A percentile compares a stretch with the other conserved stretches of the same genome.
Conservation (phyloP, 1,140 invertebrate species). For the Callitettix versicolor region DNA sequence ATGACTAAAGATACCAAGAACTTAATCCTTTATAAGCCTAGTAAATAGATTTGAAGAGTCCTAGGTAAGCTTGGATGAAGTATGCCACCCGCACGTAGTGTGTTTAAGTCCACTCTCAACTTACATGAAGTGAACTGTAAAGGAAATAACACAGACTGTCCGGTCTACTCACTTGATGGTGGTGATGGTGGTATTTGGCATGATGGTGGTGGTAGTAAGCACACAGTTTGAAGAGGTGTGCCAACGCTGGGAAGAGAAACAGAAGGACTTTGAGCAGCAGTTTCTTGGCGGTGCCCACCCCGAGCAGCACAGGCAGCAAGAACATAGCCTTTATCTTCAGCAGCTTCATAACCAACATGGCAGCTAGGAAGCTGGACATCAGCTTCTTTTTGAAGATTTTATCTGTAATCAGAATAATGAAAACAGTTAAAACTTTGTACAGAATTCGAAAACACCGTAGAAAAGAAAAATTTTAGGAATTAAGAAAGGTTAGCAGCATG, state of each 20-base stretch:
- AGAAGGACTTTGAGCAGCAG: constrained; percentile 65
- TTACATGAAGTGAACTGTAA: too few relatives aligned
- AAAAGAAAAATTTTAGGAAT: too few relatives aligned
- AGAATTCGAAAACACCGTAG: too few relatives aligned
- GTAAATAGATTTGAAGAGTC: too few relatives aligned
- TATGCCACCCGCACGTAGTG: too few relatives aligned
- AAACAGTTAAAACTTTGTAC: too few relatives aligned
- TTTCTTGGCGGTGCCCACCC: constrained; percentile 69
- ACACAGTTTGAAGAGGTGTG: constrained; percentile 73
- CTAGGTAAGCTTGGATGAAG: too few relatives aligned
- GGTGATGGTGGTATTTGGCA: constrained; percentile 64
- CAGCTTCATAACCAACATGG: constrained; percentile 65
- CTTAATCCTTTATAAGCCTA: too few relatives aligned
- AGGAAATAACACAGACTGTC: too few relatives aligned
- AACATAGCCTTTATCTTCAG: constrained; percentile 39
- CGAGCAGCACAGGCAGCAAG: constrained; percentile 32
- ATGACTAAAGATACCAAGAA: too few relatives aligned
- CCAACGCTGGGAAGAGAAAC: constrained; percentile 67
- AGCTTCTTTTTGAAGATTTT: constrained; percentile 65
- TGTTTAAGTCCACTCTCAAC: too few relatives aligned
- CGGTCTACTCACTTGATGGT: constrained; percentile 50
- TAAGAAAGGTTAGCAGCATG: too few relatives aligned
- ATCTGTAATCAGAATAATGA: constrained; percentile 45
- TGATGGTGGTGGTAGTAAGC: constrained; percentile 64
- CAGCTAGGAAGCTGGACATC: constrained; percentile 55